Evolutionary conservation across 2,797 vertebrate genomes (phyloP), one percentile per base, ranked within the genome.

Genomic region (Macrochelys suwanniensis): DNA sequence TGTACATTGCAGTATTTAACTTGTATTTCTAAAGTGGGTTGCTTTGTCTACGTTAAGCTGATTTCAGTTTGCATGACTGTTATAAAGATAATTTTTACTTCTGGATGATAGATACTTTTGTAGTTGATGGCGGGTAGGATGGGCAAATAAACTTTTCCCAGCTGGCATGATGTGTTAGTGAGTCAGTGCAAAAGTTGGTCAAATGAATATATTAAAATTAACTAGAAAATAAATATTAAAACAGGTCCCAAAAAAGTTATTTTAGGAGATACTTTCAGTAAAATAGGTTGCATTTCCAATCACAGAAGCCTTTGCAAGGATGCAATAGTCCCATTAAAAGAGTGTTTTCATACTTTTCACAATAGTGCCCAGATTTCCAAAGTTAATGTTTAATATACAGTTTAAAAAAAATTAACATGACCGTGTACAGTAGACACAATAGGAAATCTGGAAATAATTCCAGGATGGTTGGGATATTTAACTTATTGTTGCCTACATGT

Each of bases 381-480:
- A 93, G 45, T 42, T 16, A 74, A 79, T 17, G 80, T 77, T 77
- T 77, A 31, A 26, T 77, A 10, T 49, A 47, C 26, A 31, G 7
- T 12, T 26, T 49, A 37, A 2, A 5, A 5, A 2, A 5, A 5
- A 19, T 25, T 53, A 1, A 7, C 49, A 7, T 81, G 4, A 65
- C 7, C 50, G 1, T 47, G 31, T 11, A 5, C 5, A 84, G 37
- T 45, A 80, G 71, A 54, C 83, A 31, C 78, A 87, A 71, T 51
- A 50, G 51, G 5, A 93, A 80, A 71, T 57, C 42, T 95, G 92
- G 85, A 85, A 91, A 53, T 93, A 5, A 91, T 85, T 68, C 92
- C 91, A 2, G 1, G 26, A 91, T 96, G 88, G 57, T 87, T 45
- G 31, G 71, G 50, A 82, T 80, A 76, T 77, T 88, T 59, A 31